Base-by-base conservation (phyloP, 64 coral and sea anemone genomes). In the Stylophora pistillata region DNA sequence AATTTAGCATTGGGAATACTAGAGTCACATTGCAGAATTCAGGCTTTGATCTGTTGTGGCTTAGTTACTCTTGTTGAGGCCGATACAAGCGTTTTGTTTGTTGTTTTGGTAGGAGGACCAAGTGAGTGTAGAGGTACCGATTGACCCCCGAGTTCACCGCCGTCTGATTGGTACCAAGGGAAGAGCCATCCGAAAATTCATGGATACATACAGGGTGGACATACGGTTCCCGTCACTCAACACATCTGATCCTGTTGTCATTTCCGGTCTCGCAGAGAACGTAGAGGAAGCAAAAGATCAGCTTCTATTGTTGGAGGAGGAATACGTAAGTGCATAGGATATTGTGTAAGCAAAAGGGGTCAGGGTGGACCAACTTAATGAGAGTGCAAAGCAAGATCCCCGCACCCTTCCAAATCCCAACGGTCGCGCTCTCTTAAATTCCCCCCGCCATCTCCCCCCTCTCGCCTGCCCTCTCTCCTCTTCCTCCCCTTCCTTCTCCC, bases 251-350 rank as follows among this genome's bases (percentile, higher is more conserved):
- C 88, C 91, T 61, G 97, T 99, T 27, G 85, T 72, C n/a, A 95
- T 99, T 13, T 85, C 90, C 2, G 97, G 97, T 27, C 68, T 83
- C 4, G 92, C 85, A 16, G 90, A 92, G 4, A 87, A 99, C 72
- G 97, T 99, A 13, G 93, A 99, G 5, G 97, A 99, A 55, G 97
- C 97, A 0, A 89, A 74, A 76, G 97, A 99, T 73, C 93, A 99
- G 29, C 72, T 99, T 70, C 65, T 95, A 57, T 28, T 95, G 28
- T 61, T 99, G 33, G 97, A 99, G 53, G 97, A 99, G 54, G 97
- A 95, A 91, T 99, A 93, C 68, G 97, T 99, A 81, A 95, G 97
- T 93, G 17, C 21, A 23, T 13, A 41, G 4, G 11, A 29, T 9
- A 9, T 11, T n/a, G 21, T 68, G 7, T 47, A 47, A 4, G 37